Base-by-base conservation (phyloP, 2,888 invertebrate genomes). In the Chaitophorus viminalis region DNA sequence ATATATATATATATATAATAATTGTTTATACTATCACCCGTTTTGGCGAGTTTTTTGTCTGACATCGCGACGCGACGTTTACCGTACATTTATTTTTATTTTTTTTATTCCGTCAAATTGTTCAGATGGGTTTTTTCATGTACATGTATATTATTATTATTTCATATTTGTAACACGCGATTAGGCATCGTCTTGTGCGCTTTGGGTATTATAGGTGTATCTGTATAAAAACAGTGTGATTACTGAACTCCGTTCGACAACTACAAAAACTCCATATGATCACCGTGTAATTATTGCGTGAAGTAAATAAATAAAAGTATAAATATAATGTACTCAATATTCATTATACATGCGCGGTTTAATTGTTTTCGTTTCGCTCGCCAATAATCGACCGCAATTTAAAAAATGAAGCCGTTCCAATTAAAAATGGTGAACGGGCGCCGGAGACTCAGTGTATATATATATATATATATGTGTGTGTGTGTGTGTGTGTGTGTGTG, bases 291-390 rank as follows among this genome's bases (percentile, higher is more conserved):
- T 65, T 65, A 65, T 60, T 31, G 31, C 17, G 31, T 70, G 31
- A 17, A n/a, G 70, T 70, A 29, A 29, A 29, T 60, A 9, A 21
- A 31, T 68, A 68, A n/a, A 29, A n/a, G 46, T 68, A 68, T 39
- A n/a, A n/a, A n/a, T n/a, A n/a, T n/a, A n/a, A n/a, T n/a, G n/a
- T n/a, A n/a, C n/a, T n/a, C n/a, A n/a, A 81, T 46, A 39, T 21
- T 25, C 5, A 33, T 36, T 8, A n/a, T 17, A 39, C 4, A 25
- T 25, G 33, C 31, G 31, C 8, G 70, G 52, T 82, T 72, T 72
- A 82, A 82, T 82, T 82, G 82, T 82, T 82, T 72, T 54, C 14
- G 46, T 82, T 79, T 79, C 39, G n/a, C 65, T 29, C 65, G n/a
- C 18, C 14, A 65, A 46, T 46, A 46, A 81, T 39, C 68, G 68